Evolutionary conservation across 2,113 vertebrate species (phyloP).

Genomic region (Lepidothrix coronata): DNA sequence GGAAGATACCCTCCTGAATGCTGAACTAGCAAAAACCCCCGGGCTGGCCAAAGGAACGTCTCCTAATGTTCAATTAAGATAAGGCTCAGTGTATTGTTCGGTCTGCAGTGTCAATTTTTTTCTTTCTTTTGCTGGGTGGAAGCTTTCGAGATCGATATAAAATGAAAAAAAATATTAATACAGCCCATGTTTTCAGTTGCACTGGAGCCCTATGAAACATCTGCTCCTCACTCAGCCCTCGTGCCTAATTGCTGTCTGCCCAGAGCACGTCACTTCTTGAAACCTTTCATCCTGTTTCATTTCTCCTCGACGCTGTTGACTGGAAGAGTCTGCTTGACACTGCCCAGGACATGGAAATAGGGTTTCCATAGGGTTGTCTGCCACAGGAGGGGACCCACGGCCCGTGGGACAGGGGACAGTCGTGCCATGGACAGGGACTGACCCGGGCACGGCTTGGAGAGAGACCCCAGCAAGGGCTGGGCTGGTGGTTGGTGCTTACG

Average conservation of each 20-base stretch:
- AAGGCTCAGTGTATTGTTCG: slow-evolving; percentile 23
- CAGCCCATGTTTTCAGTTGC: neutral
- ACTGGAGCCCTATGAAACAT: neutral
- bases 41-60: neutral
- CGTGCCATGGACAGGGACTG: neutral
- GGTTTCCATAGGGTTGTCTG: fast-evolving
- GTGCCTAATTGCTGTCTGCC: neutral
- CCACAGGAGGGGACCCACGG: neutral
- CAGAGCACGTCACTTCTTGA: neutral
- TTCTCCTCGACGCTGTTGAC: neutral
- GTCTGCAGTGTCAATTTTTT: neutral
- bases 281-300: neutral
- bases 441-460: neutral
- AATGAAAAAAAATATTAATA: neutral
- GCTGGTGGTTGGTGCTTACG: neutral
- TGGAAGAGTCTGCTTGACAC: neutral
- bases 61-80: slow-evolving; percentile 61
- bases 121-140: neutral
- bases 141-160: slow-evolving; percentile 37
- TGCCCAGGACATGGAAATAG: fast-evolving
- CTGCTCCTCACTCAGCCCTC: neutral
- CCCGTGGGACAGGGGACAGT: fast-evolving
- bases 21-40: slow-evolving; percentile 33
- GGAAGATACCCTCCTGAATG: slow-evolving; percentile 19
- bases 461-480: neutral